A percentile compares a stretch with the other conserved stretches of the same genome.
These are phyloP conservation scores for Andrena camellia DNA, from an alignment of 2,888 invertebrate genomes.

Conservation along the genomic window DNA sequence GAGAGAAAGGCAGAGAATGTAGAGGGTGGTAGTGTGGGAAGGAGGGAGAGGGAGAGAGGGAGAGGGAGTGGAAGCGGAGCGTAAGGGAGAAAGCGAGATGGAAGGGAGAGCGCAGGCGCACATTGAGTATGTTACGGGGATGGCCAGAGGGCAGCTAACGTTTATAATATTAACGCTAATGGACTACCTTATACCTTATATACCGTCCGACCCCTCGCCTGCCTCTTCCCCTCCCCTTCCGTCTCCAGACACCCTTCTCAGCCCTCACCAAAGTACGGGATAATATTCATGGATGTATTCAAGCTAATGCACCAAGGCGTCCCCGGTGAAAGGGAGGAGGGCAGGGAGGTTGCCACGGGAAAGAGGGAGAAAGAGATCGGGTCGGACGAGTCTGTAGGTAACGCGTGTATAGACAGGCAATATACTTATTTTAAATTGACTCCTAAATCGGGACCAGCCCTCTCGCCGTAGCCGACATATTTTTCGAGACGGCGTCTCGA, in stretches of 20 bases:
- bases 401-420: constrained; percentile 31
- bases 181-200: constrained; percentile 85
- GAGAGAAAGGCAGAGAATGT: constrained; percentile 44
- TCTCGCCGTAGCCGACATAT: constrained; percentile 24
- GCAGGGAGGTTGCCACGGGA: not conserved
- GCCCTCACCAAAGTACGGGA: constrained; percentile 76
- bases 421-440: constrained; percentile 49
- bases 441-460: constrained; percentile 48
- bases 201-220: constrained; percentile 75
- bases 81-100: constrained; percentile 35
- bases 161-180: constrained; percentile 85
- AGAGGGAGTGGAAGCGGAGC: constrained; percentile 19
- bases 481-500: constrained; percentile 1
- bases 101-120: constrained; percentile 65
- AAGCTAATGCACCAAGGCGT: constrained; percentile 84
- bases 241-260: constrained; percentile 70
- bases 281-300: constrained; percentile 84
- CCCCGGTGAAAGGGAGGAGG: constrained; percentile 52
- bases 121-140: constrained; percentile 78
- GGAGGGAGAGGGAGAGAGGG: constrained; percentile 12
- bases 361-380: not conserved
- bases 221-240: constrained; percentile 46
- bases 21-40: constrained; percentile 44
- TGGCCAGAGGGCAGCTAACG: constrained; percentile 85
- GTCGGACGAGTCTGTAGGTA: constrained; percentile 47